Percentiles rank a stretch among this genome's conserved stretches.
Conservation (phyloP, 2,113 vertebrate genomes). For the Tetrax tetrax region DNA sequence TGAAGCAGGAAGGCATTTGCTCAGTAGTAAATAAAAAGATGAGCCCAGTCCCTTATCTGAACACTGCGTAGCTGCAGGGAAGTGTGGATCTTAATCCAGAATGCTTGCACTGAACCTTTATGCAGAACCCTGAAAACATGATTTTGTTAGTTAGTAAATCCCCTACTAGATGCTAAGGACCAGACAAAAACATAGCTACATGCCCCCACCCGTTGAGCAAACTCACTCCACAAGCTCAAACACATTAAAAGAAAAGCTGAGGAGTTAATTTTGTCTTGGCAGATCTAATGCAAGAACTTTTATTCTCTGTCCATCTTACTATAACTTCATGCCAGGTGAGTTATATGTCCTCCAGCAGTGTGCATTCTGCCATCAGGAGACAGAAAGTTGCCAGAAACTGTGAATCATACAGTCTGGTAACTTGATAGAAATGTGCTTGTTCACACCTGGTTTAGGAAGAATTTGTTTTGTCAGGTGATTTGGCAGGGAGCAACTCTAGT, state of each 20-base stretch:
- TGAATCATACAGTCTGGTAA: background rate
- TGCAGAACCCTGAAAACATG: background rate
- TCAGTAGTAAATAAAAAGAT: background rate
- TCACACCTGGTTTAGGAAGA: background rate
- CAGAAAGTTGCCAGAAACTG: background rate
- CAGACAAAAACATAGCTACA: background rate
- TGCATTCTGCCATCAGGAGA: background rate
- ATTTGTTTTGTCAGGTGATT: background rate
- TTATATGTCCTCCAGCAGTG: background rate
- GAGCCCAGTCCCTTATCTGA: background rate
- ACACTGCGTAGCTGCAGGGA: background rate
- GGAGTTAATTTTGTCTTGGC: background rate
- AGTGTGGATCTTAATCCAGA: background rate
- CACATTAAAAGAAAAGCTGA: background rate
- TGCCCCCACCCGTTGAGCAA: background rate
- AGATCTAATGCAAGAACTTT: background rate
- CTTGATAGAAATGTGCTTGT: background rate
- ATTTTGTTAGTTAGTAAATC: background rate
- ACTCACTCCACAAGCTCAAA: background rate
- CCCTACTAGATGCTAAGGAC: background rate
- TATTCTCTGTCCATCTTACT: background rate
- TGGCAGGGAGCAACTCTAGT: background rate
- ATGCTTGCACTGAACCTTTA: background rate
- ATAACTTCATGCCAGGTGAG: background rate
- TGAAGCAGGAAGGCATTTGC: background rate